These are phyloP conservation scores for Platalea minor DNA, from an alignment of 2,797 vertebrate species.

Conservation along the genomic window DNA sequence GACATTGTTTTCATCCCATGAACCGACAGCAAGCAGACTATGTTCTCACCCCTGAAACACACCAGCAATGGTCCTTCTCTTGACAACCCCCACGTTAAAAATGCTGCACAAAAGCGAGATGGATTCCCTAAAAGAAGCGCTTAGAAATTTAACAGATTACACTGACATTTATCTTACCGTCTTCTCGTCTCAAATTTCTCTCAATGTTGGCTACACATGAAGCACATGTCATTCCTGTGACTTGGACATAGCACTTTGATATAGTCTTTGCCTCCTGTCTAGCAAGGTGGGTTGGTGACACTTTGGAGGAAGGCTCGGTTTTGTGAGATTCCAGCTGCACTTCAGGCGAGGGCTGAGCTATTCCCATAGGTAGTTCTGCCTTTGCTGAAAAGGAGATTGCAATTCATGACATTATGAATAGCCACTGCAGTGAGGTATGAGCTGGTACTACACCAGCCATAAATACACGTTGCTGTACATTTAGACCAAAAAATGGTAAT, in stretches of 20 bases:
- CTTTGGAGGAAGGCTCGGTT: conserved; percentile 46
- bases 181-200: conserved; percentile 91
- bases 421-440: background rate
- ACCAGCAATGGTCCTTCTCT: background rate
- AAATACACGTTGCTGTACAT: background rate
- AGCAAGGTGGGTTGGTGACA: background rate
- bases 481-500: background rate
- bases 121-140: background rate
- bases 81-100: background rate
- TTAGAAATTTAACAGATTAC: background rate
- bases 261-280: conserved; percentile 61
- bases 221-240: conserved; percentile 96
- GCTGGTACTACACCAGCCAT: background rate
- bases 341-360: conserved; percentile 39
- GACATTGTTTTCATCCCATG: fast-evolving
- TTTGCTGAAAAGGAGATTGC: conserved; percentile 37
- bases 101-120: background rate
- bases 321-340: conserved; percentile 37
- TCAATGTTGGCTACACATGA: conserved; percentile 98
- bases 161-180: conserved; percentile 76
- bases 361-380: conserved; percentile 75
- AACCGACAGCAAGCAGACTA: background rate
- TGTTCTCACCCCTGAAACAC: background rate
- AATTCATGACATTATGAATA: background rate
- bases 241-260: conserved; percentile 92